Evolutionary conservation across 2,113 vertebrate species (phyloP).

Genomic region (Aegithalos caudatus): DNA sequence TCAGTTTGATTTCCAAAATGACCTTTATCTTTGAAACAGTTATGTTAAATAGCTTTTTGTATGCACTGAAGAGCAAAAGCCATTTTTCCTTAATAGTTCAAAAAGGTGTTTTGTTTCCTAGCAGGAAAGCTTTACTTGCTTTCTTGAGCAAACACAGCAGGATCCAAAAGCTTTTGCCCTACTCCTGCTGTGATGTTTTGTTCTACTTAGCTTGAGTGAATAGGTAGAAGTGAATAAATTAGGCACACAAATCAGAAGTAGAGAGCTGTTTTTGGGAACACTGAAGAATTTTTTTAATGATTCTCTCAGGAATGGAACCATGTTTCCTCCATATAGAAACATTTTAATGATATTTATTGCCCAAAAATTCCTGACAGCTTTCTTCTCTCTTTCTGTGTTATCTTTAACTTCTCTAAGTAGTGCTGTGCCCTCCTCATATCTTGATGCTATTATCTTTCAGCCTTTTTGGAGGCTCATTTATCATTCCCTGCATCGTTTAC

Average conservation of each 20-base stretch:
- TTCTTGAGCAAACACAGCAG: conserved; percentile 65
- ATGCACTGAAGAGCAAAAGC: conserved; percentile 12
- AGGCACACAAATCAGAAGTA: conserved; percentile 28
- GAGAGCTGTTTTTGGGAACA: neutral
- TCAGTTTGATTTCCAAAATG: neutral
- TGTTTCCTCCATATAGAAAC: neutral
- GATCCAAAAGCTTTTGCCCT: conserved; percentile 66
- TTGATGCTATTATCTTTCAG: conserved; percentile 78
- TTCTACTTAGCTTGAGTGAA: conserved; percentile 54
- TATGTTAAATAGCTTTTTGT: conserved; percentile 32
- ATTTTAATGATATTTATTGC: conserved; percentile 20
- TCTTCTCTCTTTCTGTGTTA: conserved; percentile 55
- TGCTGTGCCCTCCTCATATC: conserved; percentile 50
- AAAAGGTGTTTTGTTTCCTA: conserved; percentile 60
- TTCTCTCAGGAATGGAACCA: neutral
- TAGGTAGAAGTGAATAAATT: conserved; percentile 60
- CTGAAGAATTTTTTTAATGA: neutral
- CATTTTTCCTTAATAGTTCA: conserved; percentile 46
- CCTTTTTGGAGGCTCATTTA: conserved; percentile 77
- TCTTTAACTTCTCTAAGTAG: conserved; percentile 29
- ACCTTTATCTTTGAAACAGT: conserved; percentile 34
- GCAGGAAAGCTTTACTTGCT: conserved; percentile 59
- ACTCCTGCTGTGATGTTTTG: conserved; percentile 69
- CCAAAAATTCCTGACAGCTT: conserved; percentile 39
- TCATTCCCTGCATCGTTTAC: conserved; percentile 83